Conservation (phyloP, 2,113 vertebrate genomes). For the Pithys albifrons region DNA sequence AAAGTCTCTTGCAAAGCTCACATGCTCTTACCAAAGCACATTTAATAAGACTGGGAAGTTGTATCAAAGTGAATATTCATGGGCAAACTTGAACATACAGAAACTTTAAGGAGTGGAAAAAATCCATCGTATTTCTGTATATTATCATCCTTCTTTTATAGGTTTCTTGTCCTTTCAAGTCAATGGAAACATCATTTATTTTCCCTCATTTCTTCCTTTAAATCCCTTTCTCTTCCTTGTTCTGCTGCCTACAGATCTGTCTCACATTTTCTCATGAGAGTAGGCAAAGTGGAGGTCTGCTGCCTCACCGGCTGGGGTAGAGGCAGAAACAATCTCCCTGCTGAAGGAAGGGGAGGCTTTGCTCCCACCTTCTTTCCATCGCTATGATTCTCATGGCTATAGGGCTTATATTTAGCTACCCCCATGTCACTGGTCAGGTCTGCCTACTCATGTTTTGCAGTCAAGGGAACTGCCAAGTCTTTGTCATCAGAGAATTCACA, state of each 20-base stretch:
- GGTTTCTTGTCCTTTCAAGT: background rate
- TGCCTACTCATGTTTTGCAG: background rate
- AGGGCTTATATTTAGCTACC: background rate
- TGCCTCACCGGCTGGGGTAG: background rate
- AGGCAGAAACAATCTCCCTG: background rate
- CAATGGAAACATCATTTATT: background rate
- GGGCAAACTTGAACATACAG: background rate
- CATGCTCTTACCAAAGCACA: background rate
- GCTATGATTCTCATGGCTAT: background rate
- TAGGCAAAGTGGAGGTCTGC: background rate
- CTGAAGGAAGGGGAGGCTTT: background rate
- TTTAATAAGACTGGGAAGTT: background rate
- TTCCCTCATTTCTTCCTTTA: background rate
- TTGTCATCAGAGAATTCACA: background rate
- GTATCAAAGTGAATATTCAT: background rate
- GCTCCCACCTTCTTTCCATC: background rate
- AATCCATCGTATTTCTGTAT: background rate
- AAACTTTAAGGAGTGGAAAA: background rate
- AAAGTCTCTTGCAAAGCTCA: background rate
- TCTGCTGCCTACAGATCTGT: background rate
- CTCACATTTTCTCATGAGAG: background rate
- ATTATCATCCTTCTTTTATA: background rate
- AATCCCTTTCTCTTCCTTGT: background rate
- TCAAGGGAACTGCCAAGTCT: background rate
- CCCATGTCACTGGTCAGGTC: background rate